phyloP scores from a whole-genome alignment of 2,113 vertebrate species.

The Microcebus lehilahytsara region DNA sequence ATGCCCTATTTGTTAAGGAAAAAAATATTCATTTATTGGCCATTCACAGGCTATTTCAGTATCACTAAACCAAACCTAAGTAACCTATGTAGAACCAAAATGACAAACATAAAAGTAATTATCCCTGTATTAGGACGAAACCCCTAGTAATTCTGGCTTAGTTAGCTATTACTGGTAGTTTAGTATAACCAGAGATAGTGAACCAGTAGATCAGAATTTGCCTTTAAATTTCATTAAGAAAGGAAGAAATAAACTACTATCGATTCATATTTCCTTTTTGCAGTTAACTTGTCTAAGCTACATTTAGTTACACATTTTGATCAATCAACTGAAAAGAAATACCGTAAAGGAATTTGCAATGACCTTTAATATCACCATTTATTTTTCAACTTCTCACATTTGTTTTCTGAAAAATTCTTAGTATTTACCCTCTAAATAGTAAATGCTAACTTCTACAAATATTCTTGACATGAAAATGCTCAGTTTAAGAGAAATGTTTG shows the following conservation, averaged over 20 bases:
- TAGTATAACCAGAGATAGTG: neutral
- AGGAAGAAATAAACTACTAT: neutral
- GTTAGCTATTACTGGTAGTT: neutral
- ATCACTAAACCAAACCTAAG: constrained; percentile 4
- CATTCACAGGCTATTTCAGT: neutral
- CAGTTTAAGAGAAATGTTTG: constrained; percentile 22
- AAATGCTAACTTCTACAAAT: constrained; percentile 26
- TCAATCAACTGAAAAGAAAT: constrained; percentile 30
- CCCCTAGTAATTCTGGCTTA: neutral
- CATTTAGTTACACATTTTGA: neutral
- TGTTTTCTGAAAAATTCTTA: neutral
- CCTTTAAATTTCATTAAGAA: constrained; percentile 34
- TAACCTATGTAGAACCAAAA: constrained; percentile 20
- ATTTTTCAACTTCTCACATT: constrained; percentile 5
- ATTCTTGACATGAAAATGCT: constrained; percentile 20
- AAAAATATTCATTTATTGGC: neutral
- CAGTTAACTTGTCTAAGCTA: constrained; percentile 29
- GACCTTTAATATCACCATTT: neutral
- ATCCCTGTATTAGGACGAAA: neutral
- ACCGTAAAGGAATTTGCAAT: neutral
- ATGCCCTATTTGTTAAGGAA: neutral
- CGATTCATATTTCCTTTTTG: neutral
- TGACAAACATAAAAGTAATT: neutral
- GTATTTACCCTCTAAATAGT: neutral
- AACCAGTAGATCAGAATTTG: constrained; percentile 3